These are phyloP conservation scores for Tauraco erythrolophus DNA, from an alignment of 2,113 vertebrate genomes.

Conservation along the genomic window DNA sequence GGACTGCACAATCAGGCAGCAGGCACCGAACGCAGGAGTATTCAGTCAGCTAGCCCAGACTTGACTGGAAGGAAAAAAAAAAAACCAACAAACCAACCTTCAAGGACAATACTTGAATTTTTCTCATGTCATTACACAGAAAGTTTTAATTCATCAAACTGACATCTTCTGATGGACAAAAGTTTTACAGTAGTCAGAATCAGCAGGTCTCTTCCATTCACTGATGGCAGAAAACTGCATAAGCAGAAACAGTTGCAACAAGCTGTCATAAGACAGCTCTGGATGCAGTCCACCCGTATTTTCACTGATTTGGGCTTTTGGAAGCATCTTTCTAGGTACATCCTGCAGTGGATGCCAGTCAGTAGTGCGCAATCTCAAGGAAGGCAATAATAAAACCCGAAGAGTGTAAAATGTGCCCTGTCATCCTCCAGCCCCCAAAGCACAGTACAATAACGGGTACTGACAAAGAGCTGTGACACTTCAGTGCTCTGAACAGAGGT, in stretches of 20 bases:
- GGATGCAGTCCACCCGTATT: accelerated
- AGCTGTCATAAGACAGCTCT: neutral
- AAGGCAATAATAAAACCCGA: neutral
- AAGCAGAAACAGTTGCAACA: too few species aligned
- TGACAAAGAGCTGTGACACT: neutral
- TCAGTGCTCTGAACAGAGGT: neutral
- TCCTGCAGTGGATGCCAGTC: neutral
- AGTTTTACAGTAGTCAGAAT: neutral
- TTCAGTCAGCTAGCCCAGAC: neutral
- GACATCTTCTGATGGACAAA: neutral
- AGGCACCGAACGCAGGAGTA: neutral
- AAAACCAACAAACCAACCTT: neutral
- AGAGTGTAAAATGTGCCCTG: neutral
- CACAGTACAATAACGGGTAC: neutral
- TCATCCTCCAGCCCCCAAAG: neutral
- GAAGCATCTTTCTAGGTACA: neutral
- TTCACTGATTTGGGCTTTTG: neutral
- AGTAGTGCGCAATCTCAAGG: neutral
- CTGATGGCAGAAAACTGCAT: neutral
- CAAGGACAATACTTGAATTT: neutral
- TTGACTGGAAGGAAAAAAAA: neutral
- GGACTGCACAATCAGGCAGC: neutral
- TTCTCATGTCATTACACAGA: neutral
- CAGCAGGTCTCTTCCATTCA: neutral
- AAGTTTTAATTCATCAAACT: neutral